Evolutionary conservation across 1,140 invertebrate species (phyloP), one percentile per base, ranked within the genome.

Genomic region (Pteromalus puparum): DNA sequence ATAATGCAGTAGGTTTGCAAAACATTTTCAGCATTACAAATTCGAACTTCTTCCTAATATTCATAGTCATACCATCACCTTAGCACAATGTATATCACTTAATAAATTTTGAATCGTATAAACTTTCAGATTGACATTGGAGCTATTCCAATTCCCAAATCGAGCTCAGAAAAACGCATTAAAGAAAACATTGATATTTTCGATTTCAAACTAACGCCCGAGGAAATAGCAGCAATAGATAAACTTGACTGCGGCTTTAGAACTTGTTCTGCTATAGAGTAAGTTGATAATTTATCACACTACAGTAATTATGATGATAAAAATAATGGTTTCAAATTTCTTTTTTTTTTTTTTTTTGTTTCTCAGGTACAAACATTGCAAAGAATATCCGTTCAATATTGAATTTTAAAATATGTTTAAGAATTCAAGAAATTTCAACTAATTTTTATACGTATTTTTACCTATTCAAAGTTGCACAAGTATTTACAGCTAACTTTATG

Each of bases 151-250:
- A 96, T 97, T 79, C 96, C 97, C 5, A 97, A 97, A 88, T 97
- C 96, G 0, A 94, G 94, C 1, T 96, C 95, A 75, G 94, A 95
- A 83, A 86, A 92, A 1, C 93, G 96, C 38, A 95, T 97, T 46
- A 91, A 92, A 2, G 92, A 96, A 82, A 97, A 97, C 87, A 95
- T 96, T 72, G 89, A 95, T 67, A 88, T 96, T 2, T 96, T 96
- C 87, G 95, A 97, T 89, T 97, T 97, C 89, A 91, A 94, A 83
- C 89, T 97, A 3, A 93, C 93, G 2, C 87, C 91, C 0, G 94
- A 95, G 65, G 96, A 97, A 89, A 92, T 96, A 13, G 89, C 89
- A 0, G 86, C 90, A 18, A 94, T 97, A 76, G 94, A 95, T 88
- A 90, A 91, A 28, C 95, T 96, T 85, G 94, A 96, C 83, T 94